Base-by-base conservation (phyloP, 2,888 invertebrate species). In the Clepsis dumicolana region DNA sequence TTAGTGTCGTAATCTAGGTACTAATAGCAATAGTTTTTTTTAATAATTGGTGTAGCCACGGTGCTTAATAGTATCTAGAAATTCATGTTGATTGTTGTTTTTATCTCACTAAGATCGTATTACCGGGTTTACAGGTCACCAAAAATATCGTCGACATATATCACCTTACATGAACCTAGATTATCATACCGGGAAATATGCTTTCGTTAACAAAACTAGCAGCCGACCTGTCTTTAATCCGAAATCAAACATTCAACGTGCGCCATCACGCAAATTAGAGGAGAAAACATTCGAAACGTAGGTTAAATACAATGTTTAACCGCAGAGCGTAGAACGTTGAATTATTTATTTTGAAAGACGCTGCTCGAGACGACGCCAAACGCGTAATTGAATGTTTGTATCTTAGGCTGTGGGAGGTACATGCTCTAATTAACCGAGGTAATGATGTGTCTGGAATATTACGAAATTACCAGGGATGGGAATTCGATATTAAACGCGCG, bases 381-480 rank as follows among this genome's bases (percentile, higher is more conserved):
- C 65, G 73, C 71, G 70, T 77, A 78, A 79, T 78, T 78, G 76
- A 74, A 75, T 77, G 71, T 73, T 65, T 71, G 70, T 68, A 66
- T 73, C 63, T 71, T 72, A 63, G 24, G 53, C 25, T 35, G 16
- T 10, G 38, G 18, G 57, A 57, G n/a, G 53, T 18, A 27, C 38
- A 56, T 16, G 44, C 24, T 64, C 24, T 44, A 57, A 64, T 54
- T 64, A 64, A 54, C 21, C 18, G 2, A 16, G 27, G 21, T 54
- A 54, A 54, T 29, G 41, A 54, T 63, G 48, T 60, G 24, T 52
- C 52, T 38, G 4, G 60, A 44, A 44, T 59, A 59, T 44, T 59
- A 29, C 18, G 29, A 60, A 48, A 60, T 60, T 32, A 60, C 27
- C 16, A 7, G 4, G 8, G 24, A 35, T 57, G 35, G 12, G 21